Conservation (phyloP, 2,113 vertebrate species). For the Rhipidura dahli region DNA sequence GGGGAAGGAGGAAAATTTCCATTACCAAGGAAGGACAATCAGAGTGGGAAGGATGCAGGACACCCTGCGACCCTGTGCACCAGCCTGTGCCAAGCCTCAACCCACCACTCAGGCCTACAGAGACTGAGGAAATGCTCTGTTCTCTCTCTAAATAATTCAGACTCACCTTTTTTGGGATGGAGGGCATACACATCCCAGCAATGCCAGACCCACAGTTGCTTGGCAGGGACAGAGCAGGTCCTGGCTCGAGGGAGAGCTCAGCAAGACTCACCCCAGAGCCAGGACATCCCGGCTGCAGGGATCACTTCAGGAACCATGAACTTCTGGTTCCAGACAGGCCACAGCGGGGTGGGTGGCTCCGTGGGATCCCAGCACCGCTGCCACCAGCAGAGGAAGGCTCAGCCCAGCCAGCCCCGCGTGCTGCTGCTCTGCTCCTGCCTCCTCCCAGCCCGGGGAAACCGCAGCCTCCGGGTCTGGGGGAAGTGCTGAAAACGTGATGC, state of each 20-base stretch:
- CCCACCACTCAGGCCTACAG: not conserved
- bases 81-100: not conserved
- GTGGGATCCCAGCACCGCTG: not conserved
- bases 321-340: not conserved
- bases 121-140: not conserved
- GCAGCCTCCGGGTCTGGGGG: not conserved
- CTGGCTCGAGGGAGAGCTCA: not conserved
- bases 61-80: not conserved
- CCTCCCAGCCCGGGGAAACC: not conserved
- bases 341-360: accelerated
- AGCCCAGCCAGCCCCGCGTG: not conserved
- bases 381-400: not conserved
- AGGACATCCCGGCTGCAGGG: not conserved
- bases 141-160: not conserved
- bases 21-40: not conserved
- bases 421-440: not conserved
- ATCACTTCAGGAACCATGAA: not conserved
- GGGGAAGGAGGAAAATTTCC: not conserved
- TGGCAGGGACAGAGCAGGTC: not conserved
- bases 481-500: conserved; percentile 25
- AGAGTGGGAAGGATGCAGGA: not conserved
- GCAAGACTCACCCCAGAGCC: not conserved
- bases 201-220: not conserved
- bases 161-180: not conserved
- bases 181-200: not conserved